phyloP scores from a whole-genome alignment of 2,888 invertebrate genomes.

The Agrochola litura region DNA sequence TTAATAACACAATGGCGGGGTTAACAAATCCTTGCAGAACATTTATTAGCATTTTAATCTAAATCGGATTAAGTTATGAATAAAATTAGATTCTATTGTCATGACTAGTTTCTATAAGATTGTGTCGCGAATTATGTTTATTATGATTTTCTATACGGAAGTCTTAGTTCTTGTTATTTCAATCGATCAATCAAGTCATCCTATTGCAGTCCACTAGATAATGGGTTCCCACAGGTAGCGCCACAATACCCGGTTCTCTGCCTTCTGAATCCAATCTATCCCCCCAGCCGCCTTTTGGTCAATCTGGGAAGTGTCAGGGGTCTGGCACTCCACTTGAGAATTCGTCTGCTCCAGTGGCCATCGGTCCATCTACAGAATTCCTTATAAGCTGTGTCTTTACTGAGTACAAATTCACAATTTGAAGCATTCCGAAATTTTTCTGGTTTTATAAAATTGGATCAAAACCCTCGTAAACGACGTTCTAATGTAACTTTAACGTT shows the following conservation, averaged over 20 bases:
- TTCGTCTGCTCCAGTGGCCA: not conserved
- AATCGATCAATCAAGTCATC: too few species aligned
- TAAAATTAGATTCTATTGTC: slow-evolving; percentile 49
- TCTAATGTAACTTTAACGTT: slow-evolving; percentile 13
- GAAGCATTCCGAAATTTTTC: not conserved
- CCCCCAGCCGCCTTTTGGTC: not conserved
- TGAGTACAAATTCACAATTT: not conserved
- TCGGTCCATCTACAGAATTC: not conserved
- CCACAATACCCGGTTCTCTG: not conserved
- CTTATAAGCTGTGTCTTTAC: too few species aligned
- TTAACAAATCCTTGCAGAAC: slow-evolving; percentile 43
- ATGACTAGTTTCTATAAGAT: slow-evolving; percentile 23
- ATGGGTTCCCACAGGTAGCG: not conserved
- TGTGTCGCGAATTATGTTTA: slow-evolving; percentile 36
- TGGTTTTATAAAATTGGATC: not conserved
- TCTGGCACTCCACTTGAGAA: not conserved
- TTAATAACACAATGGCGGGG: slow-evolving; percentile 35
- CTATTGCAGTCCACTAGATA: not conserved
- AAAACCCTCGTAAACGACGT: not conserved
- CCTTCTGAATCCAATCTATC: not conserved
- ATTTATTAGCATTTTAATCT: slow-evolving; percentile 24
- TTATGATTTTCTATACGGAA: slow-evolving; percentile 17
- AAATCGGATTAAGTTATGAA: slow-evolving; percentile 48
- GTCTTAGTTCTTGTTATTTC: not conserved
- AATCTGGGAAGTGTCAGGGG: not conserved